A percentile compares a stretch with the other conserved stretches of the same genome.
These are phyloP conservation scores for Mactromeris polynyma DNA, from an alignment of 2,888 invertebrate species.

Conservation along the genomic window DNA sequence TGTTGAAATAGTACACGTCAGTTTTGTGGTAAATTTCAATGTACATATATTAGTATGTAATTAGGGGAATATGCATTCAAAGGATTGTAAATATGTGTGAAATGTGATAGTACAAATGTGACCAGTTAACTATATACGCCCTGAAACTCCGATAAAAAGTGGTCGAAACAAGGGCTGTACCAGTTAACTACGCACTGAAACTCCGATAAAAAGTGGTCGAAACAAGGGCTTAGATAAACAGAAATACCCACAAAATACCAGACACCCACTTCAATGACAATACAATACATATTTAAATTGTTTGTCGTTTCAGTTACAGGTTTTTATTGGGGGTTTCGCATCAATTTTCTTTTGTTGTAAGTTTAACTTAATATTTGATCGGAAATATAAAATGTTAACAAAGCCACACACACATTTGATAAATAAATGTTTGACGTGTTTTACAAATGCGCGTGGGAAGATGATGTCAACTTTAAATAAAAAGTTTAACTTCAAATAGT, in stretches of 20 bases:
- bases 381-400: not conserved
- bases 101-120: not conserved
- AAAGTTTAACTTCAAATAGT: not conserved
- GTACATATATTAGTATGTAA: not conserved
- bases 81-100: not conserved
- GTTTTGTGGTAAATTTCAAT: not conserved
- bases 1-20: too few relatives aligned
- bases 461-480: not conserved
- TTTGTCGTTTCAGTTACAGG: not conserved
- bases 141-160: not conserved
- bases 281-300: not conserved
- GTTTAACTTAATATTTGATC: not conserved
- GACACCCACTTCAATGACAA: not conserved
- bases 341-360: not conserved
- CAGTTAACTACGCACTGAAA: not conserved
- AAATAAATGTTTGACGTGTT: not conserved
- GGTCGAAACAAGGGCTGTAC: not conserved
- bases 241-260: not conserved
- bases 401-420: not conserved
- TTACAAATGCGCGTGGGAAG: not conserved
- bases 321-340: not conserved
- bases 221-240: not conserved
- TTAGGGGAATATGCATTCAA: not conserved
- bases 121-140: not conserved
- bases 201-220: not conserved